Base-by-base conservation (phyloP, 1,140 invertebrate genomes). In the Metopolophium dirhodum region DNA sequence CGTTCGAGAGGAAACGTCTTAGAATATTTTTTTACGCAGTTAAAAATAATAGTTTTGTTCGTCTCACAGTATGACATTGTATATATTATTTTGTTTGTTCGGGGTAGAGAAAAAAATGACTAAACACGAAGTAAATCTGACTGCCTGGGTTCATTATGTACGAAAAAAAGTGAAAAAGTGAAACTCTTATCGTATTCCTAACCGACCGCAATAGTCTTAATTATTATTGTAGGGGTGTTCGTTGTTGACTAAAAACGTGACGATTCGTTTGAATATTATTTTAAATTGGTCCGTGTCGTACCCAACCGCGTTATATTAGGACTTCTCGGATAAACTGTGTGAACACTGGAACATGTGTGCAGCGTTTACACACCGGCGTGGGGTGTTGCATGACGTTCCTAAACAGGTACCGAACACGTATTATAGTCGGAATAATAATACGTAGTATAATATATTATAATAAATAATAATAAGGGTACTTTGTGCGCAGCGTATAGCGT, bases 381-480 rank as follows among this genome's bases (percentile, higher is more conserved):
- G 89, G 89, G 89, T 90, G 89, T 90, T 41, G 54, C 61, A 45
- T 68, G 89, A 90, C 54, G 89, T 61, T 90, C n/a, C 26, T 45
- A 61, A 90, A 68, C 89, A 90, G 89, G 89, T 90, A 90, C 89
- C 54, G 23, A 45, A 68, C 89, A 18, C 89, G 30, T 68, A 90
- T 90, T 90, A 45, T 90, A n/a, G 9, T 41, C 9, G 22, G 8
- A 30, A 61, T 90, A 57, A 89, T 57, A 41, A 89, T 89, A 54
- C 41, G 6, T 11, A 26, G 57, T 45, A 90, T 61, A 90, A 90
- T 61, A 57, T n/a, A 68, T 30, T 47, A 54, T 89, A 89, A 89
- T 89, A 89, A 89, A 89, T 89, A 90, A 90, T 57, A 61, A 90
- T 61, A 57, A 61, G 51, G 51, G 89, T 90, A 90, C 41, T 57